Conservation (phyloP, 2,888 invertebrate genomes). For the Psococerastis gibbosa region DNA sequence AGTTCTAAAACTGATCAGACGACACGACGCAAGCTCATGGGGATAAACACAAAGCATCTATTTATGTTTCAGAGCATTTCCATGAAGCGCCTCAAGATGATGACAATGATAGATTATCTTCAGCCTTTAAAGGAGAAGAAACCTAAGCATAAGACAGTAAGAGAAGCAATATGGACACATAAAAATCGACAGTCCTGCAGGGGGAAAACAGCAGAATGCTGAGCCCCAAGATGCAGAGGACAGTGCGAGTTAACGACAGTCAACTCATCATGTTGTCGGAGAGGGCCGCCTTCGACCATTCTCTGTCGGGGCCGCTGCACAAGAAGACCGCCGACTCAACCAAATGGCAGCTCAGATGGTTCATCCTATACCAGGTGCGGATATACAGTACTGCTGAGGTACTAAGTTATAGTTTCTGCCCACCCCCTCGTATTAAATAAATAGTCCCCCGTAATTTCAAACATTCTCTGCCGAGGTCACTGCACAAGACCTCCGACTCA, state of each 20-base stretch:
- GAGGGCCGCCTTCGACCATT: constrained; percentile 67
- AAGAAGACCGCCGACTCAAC: constrained; percentile 69
- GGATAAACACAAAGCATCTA: too few species aligned
- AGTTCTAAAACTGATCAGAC: too few species aligned
- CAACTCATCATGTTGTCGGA: constrained; percentile 70
- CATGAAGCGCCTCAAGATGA: neutral
- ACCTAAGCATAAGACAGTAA: too few species aligned
- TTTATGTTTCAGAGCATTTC: constrained; percentile 1
- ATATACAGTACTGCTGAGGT: too few species aligned
- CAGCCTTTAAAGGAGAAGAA: too few species aligned
- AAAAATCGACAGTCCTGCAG: too few species aligned
- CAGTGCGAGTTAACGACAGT: constrained; percentile 65
- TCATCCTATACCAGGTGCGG: constrained; percentile 59
- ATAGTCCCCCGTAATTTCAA: too few species aligned
- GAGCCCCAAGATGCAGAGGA: constrained; percentile 72
- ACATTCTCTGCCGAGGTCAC: constrained; percentile 60
- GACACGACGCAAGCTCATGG: too few species aligned
- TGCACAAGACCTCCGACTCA: constrained; percentile 72
- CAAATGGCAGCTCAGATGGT: constrained; percentile 76
- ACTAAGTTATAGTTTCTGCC: too few species aligned
- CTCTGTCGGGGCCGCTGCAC: constrained; percentile 65
- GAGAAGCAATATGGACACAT: too few species aligned
- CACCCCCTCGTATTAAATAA: too few species aligned
- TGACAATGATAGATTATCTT: too few species aligned
- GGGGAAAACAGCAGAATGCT: constrained; percentile 37